Percentiles rank a stretch among this genome's conserved stretches.
phyloP scores from a whole-genome alignment of 2,113 vertebrate species.

The Heterotilapia buettikoferi region DNA sequence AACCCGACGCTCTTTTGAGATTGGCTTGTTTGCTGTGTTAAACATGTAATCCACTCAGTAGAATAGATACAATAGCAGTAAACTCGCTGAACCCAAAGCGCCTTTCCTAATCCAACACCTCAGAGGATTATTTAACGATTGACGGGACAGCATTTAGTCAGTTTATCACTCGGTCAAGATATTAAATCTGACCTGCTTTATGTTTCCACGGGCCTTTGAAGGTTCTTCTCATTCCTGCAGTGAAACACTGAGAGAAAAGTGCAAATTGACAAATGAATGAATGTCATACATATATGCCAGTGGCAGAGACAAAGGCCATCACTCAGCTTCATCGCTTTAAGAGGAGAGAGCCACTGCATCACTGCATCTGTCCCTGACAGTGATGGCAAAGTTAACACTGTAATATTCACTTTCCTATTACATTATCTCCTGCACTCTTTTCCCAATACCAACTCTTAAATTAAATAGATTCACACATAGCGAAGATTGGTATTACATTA shows the following conservation, averaged over 20 bases:
- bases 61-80: neutral
- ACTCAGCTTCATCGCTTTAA: neutral
- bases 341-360: neutral
- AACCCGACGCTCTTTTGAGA: neutral
- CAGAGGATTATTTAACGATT: neutral
- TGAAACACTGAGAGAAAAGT: neutral
- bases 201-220: neutral
- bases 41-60: constrained; percentile 18
- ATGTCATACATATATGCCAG: neutral
- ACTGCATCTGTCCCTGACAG: neutral
- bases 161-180: neutral
- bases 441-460: neutral
- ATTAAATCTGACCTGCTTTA: neutral
- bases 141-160: neutral
- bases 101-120: neutral
- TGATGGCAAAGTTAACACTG: neutral
- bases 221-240: neutral
- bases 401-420: neutral
- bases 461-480: constrained; percentile 1
- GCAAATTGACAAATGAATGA: neutral
- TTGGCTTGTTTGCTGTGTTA: constrained; percentile 7
- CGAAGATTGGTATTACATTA: constrained; percentile 17
- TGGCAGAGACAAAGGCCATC: neutral
- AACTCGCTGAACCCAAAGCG: neutral
- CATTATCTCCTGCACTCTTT: neutral